These are phyloP conservation scores for Plecturocebus donacophilus DNA, from an alignment of 2,113 vertebrate genomes.

Conservation along the genomic window DNA sequence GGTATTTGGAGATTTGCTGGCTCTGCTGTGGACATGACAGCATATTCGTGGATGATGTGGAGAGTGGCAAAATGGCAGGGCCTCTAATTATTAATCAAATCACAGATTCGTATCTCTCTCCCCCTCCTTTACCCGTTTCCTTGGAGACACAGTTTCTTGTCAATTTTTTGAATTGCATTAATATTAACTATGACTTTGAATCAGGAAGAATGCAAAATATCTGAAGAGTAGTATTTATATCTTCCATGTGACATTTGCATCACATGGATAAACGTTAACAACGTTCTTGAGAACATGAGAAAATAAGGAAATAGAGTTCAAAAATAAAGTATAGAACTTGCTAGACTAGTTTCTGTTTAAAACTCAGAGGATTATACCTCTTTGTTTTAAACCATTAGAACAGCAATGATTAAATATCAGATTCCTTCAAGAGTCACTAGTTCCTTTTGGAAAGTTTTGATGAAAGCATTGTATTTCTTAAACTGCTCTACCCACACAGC, in stretches of 20 bases:
- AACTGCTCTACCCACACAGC: constrained; percentile 47
- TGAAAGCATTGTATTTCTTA: constrained; percentile 63
- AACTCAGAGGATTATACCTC: constrained; percentile 76
- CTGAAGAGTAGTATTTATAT: constrained; percentile 73
- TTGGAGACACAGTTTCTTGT: constrained; percentile 72
- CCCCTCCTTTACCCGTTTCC: constrained; percentile 60
- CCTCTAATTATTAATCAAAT: constrained; percentile 66
- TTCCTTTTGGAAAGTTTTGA: constrained; percentile 60
- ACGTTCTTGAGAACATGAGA: constrained; percentile 73
- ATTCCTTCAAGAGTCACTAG: constrained; percentile 77
- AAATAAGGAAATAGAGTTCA: constrained; percentile 83
- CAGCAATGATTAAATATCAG: constrained; percentile 73
- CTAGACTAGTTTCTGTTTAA: constrained; percentile 81
- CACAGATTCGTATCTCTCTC: constrained; percentile 25
- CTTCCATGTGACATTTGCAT: constrained; percentile 70
- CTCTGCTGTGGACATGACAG: not conserved
- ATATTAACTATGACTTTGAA: constrained; percentile 71
- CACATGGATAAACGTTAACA: constrained; percentile 67
- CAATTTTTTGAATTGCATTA: constrained; percentile 76
- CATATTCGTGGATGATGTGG: not conserved
- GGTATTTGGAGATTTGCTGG: no score
- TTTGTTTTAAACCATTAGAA: constrained; percentile 81
- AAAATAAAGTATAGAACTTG: constrained; percentile 80
- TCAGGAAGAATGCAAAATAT: constrained; percentile 63
- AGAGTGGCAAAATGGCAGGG: not conserved